phyloP scores from a whole-genome alignment of 2,797 vertebrate species.

The Chelon auratus region DNA sequence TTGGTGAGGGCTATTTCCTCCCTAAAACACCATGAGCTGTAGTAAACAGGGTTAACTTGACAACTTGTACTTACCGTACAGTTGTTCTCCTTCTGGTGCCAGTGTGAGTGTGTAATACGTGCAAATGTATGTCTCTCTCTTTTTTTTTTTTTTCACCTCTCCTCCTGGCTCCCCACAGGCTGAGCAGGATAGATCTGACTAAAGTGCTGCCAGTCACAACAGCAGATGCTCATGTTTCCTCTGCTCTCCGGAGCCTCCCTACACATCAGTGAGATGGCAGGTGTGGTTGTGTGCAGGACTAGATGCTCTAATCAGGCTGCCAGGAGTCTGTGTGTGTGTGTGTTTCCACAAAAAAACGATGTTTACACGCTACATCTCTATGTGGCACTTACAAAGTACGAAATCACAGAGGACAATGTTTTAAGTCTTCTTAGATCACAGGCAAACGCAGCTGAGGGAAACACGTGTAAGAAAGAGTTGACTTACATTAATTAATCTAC shows the following conservation, averaged over 20 bases:
- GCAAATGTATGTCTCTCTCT: conserved; percentile 10
- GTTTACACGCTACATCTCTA: conserved; percentile 36
- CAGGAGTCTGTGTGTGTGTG: conserved; percentile 39
- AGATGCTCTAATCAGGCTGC: conserved; percentile 61
- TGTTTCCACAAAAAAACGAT: neutral
- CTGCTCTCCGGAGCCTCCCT: conserved; percentile 61
- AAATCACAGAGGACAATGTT: conserved; percentile 8
- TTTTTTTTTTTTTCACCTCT: conserved; percentile 36
- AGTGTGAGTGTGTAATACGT: conserved; percentile 7
- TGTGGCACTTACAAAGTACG: conserved; percentile 9
- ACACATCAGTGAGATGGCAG: conserved; percentile 73
- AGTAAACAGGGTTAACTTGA: conserved; percentile 22
- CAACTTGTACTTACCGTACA: conserved; percentile 19
- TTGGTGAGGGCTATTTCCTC: conserved; percentile 22
- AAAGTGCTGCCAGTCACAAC: conserved; percentile 84
- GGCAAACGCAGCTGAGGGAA: neutral
- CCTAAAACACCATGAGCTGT: neutral
- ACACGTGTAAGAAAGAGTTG: conserved; percentile 6
- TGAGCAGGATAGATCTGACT: conserved; percentile 77
- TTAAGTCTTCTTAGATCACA: conserved; percentile 24
- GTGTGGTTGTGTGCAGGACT: conserved; percentile 59
- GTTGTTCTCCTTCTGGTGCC: conserved; percentile 28
- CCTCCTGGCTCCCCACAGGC: conserved; percentile 60
- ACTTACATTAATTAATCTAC: neutral
- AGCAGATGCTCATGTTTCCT: conserved; percentile 83